phyloP scores from a whole-genome alignment of 2,888 invertebrate species.

The Phortica okadai region DNA sequence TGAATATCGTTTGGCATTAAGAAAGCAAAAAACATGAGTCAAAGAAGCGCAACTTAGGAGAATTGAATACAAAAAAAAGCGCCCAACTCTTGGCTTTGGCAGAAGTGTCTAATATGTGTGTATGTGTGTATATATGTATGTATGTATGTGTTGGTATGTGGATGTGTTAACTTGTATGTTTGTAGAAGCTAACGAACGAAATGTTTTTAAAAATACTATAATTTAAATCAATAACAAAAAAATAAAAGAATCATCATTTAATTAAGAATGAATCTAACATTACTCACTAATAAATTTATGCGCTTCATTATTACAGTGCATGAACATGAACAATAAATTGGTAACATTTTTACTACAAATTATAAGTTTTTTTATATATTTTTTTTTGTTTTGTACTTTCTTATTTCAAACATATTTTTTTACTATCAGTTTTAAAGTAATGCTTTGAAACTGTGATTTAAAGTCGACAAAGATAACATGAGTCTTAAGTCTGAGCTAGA shows the following conservation, averaged over 20 bases:
- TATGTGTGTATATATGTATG: conserved; percentile 13
- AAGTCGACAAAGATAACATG: no score
- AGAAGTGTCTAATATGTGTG: background rate
- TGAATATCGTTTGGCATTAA: background rate
- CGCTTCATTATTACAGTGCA: no score
- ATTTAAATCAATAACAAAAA: background rate
- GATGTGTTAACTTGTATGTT: background rate
- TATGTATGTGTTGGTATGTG: conserved; percentile 12
- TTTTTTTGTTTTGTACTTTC: no score
- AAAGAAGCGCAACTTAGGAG: conserved; percentile 29
- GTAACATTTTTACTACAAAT: no score
- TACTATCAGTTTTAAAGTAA: no score
- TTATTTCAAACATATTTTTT: no score
- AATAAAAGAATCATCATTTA: background rate
- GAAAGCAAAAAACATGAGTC: conserved; percentile 9
- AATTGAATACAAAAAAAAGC: conserved; percentile 15
- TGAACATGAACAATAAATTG: no score
- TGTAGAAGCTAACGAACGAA: background rate
- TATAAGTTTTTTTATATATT: no score
- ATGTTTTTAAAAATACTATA: background rate
- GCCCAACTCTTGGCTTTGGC: background rate
- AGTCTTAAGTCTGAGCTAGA: no score
- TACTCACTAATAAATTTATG: no score
- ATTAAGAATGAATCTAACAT: no score
- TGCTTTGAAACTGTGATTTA: no score